phyloP scores from a whole-genome alignment of 2,113 vertebrate species.

The Lampris incognitus region DNA sequence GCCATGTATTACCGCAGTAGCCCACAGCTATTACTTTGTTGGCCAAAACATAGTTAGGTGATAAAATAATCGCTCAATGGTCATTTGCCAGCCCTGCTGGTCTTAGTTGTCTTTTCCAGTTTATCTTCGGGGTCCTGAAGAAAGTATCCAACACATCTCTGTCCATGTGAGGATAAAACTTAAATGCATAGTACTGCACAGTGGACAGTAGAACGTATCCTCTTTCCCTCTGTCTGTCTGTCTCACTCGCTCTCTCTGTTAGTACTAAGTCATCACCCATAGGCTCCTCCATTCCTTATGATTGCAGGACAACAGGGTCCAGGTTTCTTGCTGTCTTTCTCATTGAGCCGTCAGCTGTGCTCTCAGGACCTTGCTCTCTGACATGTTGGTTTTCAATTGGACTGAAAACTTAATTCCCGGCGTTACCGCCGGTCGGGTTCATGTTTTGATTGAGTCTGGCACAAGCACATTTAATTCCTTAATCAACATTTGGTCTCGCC shows the following conservation, averaged over 20 bases:
- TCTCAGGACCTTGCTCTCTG: not conserved
- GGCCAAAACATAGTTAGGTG: too few relatives aligned
- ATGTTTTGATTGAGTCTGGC: not conserved
- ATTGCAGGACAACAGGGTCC: not conserved
- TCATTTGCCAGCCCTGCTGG: too few relatives aligned
- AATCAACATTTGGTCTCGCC: not conserved
- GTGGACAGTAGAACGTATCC: too few relatives aligned
- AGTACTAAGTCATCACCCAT: not conserved
- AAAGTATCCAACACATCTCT: too few relatives aligned
- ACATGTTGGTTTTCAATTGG: not conserved
- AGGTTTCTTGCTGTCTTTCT: not conserved
- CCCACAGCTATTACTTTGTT: too few relatives aligned
- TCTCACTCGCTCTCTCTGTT: constrained; percentile 1
- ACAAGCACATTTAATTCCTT: not conserved
- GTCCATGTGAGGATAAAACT: too few relatives aligned
- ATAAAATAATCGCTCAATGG: too few relatives aligned
- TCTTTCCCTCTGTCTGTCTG: too few relatives aligned
- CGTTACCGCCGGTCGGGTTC: not conserved
- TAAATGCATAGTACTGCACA: too few relatives aligned
- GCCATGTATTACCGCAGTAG: too few relatives aligned
- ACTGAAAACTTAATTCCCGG: not conserved
- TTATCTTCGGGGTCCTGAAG: too few relatives aligned
- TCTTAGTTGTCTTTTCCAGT: too few relatives aligned
- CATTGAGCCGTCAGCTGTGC: not conserved
- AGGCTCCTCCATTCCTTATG: not conserved